Base-by-base conservation (phyloP, 2,797 vertebrate species). In the Sebastes diploproa region DNA sequence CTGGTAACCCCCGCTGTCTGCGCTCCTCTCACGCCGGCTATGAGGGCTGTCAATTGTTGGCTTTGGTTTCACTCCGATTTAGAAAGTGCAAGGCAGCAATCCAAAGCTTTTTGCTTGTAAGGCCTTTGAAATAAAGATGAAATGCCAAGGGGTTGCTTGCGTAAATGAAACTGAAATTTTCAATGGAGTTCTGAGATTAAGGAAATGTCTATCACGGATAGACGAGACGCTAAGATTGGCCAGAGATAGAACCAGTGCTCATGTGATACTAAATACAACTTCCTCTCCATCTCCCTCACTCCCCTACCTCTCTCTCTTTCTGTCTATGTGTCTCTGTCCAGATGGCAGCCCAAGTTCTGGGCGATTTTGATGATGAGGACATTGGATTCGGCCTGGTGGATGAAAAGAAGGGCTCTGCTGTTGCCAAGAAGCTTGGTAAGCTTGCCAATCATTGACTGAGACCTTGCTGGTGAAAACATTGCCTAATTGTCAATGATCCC, bases 321-420 rank as follows among this genome's bases (percentile, higher is more conserved):
- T 83, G 52, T 76, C 29, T 89, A 34, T 75, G 30, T 64, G 13
- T 77, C 22, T 84, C 56, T 61, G 30, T 88, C 52, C 89, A 98
- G 97, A 95, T 98, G 81, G 97, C 97, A 18, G 98, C 98, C 46
- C 98, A 98, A 93, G 97, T 98, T 84, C 95, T 98, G 78, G 97
- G 96, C 62, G 97, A 97, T 82, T 92, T 98, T 16, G 96, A 98
- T 0, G 97, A 97, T 59, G 96, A 97, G 81, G 97, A 97, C 12
- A 95, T 98, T 59, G 97, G 97, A 22, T 98, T 98, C 2, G 98
- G 96, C n/a, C 93, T 98, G 78, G 95, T 98, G 65, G 97, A 98
- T 84, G 94, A 97, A 9, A 97, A 97, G 92, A 96, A 97, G 72
- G 96, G 96, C 8, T 71, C 83, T 0, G 87, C 94, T 0, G 96